phyloP scores from a whole-genome alignment of 2,113 vertebrate genomes.

The Tretioscincus oriximinensis region DNA sequence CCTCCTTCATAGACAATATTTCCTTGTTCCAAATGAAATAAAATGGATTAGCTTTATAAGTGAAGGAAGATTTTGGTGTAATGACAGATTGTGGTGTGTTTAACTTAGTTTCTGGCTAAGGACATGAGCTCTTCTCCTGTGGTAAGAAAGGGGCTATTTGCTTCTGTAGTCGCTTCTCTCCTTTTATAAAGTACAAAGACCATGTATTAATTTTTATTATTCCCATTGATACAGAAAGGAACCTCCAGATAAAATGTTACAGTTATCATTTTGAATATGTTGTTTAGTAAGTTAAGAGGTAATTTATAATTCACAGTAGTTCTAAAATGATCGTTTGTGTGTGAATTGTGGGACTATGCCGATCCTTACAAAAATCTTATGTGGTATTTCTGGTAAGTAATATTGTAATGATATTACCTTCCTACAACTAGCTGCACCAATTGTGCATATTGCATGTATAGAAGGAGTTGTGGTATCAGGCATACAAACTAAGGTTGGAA shows the following conservation, averaged over 20 bases:
- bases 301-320: neutral
- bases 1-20: neutral
- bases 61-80: neutral
- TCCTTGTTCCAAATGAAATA: neutral
- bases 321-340: neutral
- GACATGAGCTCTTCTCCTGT: neutral
- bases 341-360: too few relatives aligned
- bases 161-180: neutral
- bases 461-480: neutral
- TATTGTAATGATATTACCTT: neutral
- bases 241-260: neutral
- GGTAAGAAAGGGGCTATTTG: neutral
- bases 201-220: neutral
- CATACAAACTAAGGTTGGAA: neutral
- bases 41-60: neutral
- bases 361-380: too few relatives aligned
- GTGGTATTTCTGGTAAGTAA: neutral
- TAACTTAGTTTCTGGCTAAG: conserved; percentile 10
- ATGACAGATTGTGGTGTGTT: neutral
- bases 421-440: neutral
- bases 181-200: too few relatives aligned
- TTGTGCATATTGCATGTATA: neutral
- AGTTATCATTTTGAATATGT: neutral
- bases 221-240: neutral
- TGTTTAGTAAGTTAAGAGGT: neutral